Conservation (phyloP, 1,140 invertebrate species). For the Philopotamus ludificatus region DNA sequence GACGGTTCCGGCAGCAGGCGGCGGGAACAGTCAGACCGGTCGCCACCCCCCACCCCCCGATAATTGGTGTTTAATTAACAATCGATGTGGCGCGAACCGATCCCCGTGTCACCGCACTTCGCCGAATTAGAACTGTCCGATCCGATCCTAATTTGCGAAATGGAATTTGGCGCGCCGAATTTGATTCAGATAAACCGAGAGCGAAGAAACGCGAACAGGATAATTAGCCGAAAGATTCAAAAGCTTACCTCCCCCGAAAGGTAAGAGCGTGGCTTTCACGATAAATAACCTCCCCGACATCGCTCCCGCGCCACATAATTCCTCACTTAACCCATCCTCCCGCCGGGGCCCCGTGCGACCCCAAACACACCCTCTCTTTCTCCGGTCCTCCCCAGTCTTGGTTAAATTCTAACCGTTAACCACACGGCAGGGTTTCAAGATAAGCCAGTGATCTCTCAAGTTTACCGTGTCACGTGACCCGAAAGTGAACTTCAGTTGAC, state of each 20-base stretch:
- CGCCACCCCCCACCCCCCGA: no score
- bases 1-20: no score
- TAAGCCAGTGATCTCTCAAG: slow-evolving; percentile 18
- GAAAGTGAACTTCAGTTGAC: slow-evolving; percentile 24
- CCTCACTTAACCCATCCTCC: slow-evolving; percentile 9
- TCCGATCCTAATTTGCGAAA: no score
- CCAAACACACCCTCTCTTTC: no score
- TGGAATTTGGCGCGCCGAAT: no score
- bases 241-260: background rate
- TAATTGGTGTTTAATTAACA: slow-evolving; percentile 31
- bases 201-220: background rate
- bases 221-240: slow-evolving; percentile 9
- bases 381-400: slow-evolving; percentile 6
- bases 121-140: slow-evolving; percentile 15
- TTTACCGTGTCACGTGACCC: slow-evolving; percentile 22
- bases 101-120: background rate
- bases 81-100: slow-evolving; percentile 19
- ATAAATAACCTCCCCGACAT: slow-evolving; percentile 8
- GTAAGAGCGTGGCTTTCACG: slow-evolving; percentile 4
- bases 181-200: no score
- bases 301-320: slow-evolving; percentile 1
- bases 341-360: background rate
- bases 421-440: slow-evolving; percentile 1
- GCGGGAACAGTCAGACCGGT: no score
- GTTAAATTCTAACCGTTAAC: slow-evolving; percentile 12